A percentile compares a stretch with the other conserved stretches of the same genome.
These are phyloP conservation scores for Diadophis punctatus DNA, from an alignment of 2,113 vertebrate genomes.

Conservation along the genomic window DNA sequence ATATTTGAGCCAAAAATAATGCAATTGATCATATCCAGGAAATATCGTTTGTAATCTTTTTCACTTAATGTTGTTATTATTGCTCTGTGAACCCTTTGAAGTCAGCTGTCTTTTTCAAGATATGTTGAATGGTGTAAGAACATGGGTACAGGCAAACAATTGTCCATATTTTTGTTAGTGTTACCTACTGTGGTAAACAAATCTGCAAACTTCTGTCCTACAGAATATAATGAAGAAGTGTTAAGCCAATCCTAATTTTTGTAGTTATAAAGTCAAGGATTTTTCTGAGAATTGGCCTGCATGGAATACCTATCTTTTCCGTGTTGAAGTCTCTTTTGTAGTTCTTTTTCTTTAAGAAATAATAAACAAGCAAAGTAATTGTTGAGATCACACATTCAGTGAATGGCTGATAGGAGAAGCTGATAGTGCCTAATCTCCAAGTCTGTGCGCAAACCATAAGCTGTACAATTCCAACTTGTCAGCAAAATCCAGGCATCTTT, in stretches of 20 bases:
- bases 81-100: neutral
- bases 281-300: neutral
- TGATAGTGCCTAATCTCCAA: neutral
- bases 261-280: neutral
- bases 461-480: neutral
- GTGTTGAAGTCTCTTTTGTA: neutral
- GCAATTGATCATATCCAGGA: neutral
- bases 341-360: neutral
- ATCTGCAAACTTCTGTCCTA: neutral
- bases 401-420: neutral
- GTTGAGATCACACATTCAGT: neutral
- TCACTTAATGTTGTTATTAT: neutral
- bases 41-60: neutral
- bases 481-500: neutral
- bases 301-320: neutral
- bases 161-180: neutral
- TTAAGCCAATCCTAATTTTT: neutral
- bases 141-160: neutral
- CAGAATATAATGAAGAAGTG: neutral
- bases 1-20: neutral
- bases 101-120: neutral
- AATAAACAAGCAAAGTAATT: neutral
- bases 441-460: neutral
- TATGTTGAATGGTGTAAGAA: neutral
- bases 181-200: neutral